Percentiles rank a stretch among this genome's conserved stretches.
phyloP scores from a whole-genome alignment of 2,797 vertebrate species.

The Pyrocephalus nanus region DNA sequence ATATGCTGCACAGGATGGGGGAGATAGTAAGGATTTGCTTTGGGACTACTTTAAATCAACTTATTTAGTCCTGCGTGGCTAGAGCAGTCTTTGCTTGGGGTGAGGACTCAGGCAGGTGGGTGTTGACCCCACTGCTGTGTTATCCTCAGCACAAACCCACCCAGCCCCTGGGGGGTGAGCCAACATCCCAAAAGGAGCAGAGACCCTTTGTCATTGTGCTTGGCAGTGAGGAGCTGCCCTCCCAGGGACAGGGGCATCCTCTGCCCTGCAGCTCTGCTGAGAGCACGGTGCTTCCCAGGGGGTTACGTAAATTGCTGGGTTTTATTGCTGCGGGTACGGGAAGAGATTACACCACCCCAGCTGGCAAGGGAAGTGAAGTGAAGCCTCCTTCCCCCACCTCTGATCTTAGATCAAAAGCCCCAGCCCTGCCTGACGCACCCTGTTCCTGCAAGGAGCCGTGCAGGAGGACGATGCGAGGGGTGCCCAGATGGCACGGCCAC shows the following conservation, averaged over 20 bases:
- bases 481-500: background rate
- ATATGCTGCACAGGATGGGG: background rate
- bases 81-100: background rate
- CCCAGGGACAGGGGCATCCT: background rate
- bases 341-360: constrained; percentile 3
- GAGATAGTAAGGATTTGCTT: background rate
- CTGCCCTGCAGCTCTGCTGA: background rate
- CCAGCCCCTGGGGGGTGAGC: background rate
- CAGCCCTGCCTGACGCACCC: background rate
- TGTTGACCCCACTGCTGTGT: background rate
- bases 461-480: background rate
- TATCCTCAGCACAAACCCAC: background rate
- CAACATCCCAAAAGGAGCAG: background rate
- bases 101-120: background rate
- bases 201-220: background rate
- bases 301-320: background rate
- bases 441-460: background rate
- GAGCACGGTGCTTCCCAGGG: background rate
- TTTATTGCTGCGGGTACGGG: background rate
- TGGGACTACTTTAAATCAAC: background rate
- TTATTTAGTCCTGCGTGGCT: background rate
- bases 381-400: background rate
- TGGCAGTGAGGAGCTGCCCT: background rate
- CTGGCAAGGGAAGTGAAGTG: constrained; percentile 2
- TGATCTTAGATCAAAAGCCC: constrained; percentile 38